These are phyloP conservation scores for Sinocyclocheilus anophthalmus DNA, from an alignment of 2,113 vertebrate species.

Conservation along the genomic window DNA sequence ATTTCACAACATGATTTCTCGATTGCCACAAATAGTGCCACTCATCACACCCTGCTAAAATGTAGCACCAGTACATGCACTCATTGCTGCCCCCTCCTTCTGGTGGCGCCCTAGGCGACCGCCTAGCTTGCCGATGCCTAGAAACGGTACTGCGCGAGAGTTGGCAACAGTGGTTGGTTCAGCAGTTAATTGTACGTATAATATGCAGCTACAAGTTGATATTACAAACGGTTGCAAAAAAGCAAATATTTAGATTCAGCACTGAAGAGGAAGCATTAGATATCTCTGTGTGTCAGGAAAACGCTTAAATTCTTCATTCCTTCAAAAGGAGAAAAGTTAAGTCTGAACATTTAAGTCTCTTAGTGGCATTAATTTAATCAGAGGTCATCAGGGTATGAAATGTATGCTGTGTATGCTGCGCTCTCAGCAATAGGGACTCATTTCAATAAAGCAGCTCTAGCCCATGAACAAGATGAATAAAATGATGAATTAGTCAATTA, in stretches of 20 bases:
- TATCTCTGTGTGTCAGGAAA: constrained; percentile 56
- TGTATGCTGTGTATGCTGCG: constrained; percentile 68
- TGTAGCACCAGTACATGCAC: no score
- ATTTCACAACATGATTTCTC: no score
- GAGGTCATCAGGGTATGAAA: constrained; percentile 69
- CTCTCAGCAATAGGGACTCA: constrained; percentile 70
- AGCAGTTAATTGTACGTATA: background rate
- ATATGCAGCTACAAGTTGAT: constrained; percentile 3
- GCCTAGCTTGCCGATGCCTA: no score
- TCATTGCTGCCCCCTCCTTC: no score
- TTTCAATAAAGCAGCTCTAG: constrained; percentile 72
- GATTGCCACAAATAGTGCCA: no score
- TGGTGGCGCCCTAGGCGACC: no score
- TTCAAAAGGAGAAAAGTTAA: constrained; percentile 72
- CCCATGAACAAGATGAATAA: constrained; percentile 61
- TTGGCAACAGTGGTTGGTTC: background rate
- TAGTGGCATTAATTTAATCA: constrained; percentile 76
- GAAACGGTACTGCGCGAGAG: no score
- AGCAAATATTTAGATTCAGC: background rate
- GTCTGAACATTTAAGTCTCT: constrained; percentile 67
- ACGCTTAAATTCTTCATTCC: constrained; percentile 72
- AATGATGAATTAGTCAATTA: constrained; percentile 73
- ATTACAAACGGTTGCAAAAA: background rate
- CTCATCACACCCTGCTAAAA: no score
- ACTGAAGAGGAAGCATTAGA: constrained; percentile 47